phyloP scores from a whole-genome alignment of 2,888 invertebrate species.

The Hemicrepidius hirtus region DNA sequence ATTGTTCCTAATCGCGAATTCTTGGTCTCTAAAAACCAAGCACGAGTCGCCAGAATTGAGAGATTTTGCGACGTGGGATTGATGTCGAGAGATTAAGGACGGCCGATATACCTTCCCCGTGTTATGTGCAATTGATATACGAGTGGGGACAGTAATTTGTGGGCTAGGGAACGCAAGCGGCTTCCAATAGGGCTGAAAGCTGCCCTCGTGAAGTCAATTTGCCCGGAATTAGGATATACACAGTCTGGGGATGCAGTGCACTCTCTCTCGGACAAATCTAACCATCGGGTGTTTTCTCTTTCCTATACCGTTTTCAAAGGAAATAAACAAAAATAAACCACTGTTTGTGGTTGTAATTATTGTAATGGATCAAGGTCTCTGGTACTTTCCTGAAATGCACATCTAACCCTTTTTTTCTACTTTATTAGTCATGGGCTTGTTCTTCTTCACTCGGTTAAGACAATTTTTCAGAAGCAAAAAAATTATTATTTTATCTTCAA shows the following conservation, averaged over 20 bases:
- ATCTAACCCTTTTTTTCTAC: too few relatives aligned
- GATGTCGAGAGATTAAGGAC: conserved; percentile 20
- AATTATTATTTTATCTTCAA: too few relatives aligned
- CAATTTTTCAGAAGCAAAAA: too few relatives aligned
- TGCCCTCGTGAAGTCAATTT: conserved; percentile 37
- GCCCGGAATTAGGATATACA: conserved; percentile 40
- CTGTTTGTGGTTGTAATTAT: too few relatives aligned
- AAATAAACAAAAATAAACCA: too few relatives aligned
- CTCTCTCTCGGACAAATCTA: neutral
- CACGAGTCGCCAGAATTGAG: neutral
- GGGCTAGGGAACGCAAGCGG: conserved; percentile 20
- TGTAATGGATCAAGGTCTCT: too few relatives aligned
- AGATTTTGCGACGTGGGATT: conserved; percentile 3
- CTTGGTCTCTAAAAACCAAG: neutral
- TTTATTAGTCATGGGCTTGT: too few relatives aligned
- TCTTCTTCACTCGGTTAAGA: too few relatives aligned
- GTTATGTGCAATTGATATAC: conserved; percentile 41
- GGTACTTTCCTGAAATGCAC: too few relatives aligned
- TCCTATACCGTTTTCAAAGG: too few relatives aligned
- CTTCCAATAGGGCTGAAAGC: conserved; percentile 38
- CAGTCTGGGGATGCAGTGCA: conserved; percentile 24
- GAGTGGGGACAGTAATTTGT: conserved; percentile 41
- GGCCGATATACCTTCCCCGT: conserved; percentile 16
- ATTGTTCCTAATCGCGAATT: conserved; percentile 22
- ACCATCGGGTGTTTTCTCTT: conserved; percentile 30